Conservation (phyloP, 2,113 vertebrate genomes). For the Balaeniceps rex region DNA sequence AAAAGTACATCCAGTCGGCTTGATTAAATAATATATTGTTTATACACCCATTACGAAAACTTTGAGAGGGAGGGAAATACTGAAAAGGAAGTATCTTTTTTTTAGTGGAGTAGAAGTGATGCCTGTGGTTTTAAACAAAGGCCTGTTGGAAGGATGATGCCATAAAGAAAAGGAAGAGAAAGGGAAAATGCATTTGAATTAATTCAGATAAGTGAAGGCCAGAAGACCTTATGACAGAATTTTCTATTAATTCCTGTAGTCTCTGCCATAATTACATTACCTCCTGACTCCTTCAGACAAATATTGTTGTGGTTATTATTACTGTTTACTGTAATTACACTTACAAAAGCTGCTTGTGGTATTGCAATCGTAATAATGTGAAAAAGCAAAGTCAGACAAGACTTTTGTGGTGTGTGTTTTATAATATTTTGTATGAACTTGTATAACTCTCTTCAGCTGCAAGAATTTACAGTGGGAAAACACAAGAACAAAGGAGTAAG, state of each 20-base stretch:
- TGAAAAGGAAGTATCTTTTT: not conserved
- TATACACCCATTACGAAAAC: not conserved
- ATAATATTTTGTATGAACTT: not conserved
- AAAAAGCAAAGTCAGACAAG: not conserved
- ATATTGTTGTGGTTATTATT: not conserved
- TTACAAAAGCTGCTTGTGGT: not conserved
- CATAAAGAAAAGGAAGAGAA: conserved; percentile 44
- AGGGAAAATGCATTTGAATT: conserved; percentile 14
- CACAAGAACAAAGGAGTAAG: not conserved
- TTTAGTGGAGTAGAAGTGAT: conserved; percentile 11
- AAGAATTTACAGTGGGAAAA: not conserved
- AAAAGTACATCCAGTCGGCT: not conserved
- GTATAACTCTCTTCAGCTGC: not conserved
- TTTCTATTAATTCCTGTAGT: not conserved
- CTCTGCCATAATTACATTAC: not conserved
- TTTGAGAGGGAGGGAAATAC: not conserved
- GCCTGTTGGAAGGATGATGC: not conserved
- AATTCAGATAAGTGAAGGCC: conserved; percentile 27
- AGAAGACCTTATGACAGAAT: conserved; percentile 6
- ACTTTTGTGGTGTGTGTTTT: not conserved
- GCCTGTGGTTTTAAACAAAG: conserved; percentile 39
- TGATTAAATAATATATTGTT: not conserved
- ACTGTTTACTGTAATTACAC: not conserved
- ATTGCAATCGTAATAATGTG: not conserved
- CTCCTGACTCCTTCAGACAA: not conserved